Conservation (phyloP, 1,140 invertebrate species). For the Orius insidiosus region DNA sequence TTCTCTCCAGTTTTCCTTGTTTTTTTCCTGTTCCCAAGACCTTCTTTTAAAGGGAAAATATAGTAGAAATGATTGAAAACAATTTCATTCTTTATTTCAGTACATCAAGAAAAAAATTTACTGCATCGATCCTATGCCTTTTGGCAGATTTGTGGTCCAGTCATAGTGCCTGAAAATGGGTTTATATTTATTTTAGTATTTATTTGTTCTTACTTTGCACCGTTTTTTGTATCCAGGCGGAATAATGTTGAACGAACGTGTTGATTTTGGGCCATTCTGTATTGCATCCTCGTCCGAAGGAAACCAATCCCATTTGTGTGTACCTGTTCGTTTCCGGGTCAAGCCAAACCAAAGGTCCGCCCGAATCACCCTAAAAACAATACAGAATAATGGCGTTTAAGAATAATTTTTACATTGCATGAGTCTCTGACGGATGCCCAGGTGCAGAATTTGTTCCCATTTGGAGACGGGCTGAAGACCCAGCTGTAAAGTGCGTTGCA, state of each 20-base stretch:
- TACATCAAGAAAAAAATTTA: too few species aligned
- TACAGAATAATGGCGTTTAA: background rate
- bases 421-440: background rate
- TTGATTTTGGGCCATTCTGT: background rate
- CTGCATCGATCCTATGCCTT: too few species aligned
- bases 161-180: too few species aligned
- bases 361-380: slow-evolving; percentile 5
- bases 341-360: background rate
- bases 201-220: background rate
- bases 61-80: too few species aligned
- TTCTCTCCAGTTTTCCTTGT: too few species aligned
- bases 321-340: slow-evolving; percentile 6
- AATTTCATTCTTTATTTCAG: too few species aligned
- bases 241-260: background rate
- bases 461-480: background rate
- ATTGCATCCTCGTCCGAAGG: background rate
- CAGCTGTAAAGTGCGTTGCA: background rate
- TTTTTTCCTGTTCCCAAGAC: too few species aligned
- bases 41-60: too few species aligned
- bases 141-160: too few species aligned
- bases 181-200: too few species aligned
- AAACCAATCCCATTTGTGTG: background rate
- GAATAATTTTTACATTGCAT: background rate
- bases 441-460: background rate
- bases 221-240: background rate